Conservation (phyloP, 2,888 invertebrate genomes). For the Sphecodes monilicornis region DNA sequence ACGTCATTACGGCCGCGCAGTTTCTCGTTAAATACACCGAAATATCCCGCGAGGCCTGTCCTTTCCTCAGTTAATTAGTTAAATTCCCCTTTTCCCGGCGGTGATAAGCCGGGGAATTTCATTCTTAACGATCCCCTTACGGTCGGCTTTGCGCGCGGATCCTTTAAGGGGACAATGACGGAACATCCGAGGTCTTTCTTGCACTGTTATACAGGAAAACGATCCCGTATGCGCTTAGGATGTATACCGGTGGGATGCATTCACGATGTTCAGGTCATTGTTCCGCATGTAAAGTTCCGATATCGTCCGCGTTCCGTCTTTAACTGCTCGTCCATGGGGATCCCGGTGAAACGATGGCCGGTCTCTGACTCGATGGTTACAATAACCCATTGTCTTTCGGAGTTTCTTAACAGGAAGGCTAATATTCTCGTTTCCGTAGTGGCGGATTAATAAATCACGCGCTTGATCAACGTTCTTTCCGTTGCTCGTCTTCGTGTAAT, state of each 20-base stretch:
- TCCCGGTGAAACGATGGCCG: background rate
- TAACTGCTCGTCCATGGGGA: constrained; percentile 45
- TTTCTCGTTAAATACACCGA: constrained; percentile 74
- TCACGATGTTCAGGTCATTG: constrained; percentile 64
- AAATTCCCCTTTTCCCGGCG: constrained; percentile 71
- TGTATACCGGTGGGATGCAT: constrained; percentile 65
- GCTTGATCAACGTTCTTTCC: background rate
- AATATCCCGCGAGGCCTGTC: constrained; percentile 69
- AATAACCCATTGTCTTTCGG: constrained; percentile 51
- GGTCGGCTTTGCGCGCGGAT: constrained; percentile 52
- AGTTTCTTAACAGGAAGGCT: constrained; percentile 23
- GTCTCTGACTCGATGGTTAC: constrained; percentile 40
- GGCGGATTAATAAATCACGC: constrained; percentile 39
- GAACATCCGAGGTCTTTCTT: constrained; percentile 48
- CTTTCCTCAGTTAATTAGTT: constrained; percentile 75
- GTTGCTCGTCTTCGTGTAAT: background rate
- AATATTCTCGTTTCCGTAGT: background rate
- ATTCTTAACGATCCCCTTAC: constrained; percentile 70
- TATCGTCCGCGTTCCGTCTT: constrained; percentile 57
- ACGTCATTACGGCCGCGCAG: constrained; percentile 73
- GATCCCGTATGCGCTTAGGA: constrained; percentile 48
- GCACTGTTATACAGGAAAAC: constrained; percentile 43
- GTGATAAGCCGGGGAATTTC: constrained; percentile 75
- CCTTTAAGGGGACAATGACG: constrained; percentile 73
- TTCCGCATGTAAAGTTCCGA: constrained; percentile 60